Percentiles rank a stretch among this genome's conserved stretches.
These are phyloP conservation scores for Hassar affinis DNA, from an alignment of 2,113 vertebrate species.

Conservation along the genomic window DNA sequence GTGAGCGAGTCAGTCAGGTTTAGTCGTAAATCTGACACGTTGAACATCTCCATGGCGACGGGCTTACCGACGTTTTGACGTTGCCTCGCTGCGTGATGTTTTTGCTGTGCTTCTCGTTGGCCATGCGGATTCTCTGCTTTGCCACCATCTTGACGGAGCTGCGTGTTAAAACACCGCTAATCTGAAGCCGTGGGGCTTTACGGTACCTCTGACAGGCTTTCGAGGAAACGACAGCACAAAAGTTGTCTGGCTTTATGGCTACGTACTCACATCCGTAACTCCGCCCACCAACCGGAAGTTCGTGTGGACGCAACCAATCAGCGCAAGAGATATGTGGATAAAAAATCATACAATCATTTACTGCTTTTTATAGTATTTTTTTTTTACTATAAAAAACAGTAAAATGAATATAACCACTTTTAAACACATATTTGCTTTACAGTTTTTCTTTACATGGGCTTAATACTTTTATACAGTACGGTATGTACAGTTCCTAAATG, in stretches of 20 bases:
- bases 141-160: slow-evolving; percentile 64
- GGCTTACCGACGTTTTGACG: slow-evolving; percentile 54
- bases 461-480: background rate
- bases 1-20: background rate
- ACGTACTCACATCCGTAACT: slow-evolving; percentile 37
- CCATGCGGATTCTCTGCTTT: slow-evolving; percentile 74
- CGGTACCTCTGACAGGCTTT: background rate
- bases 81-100: slow-evolving; percentile 74
- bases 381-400: no score
- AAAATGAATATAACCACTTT: no score
- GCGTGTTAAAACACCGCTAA: background rate
- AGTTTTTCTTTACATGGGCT: background rate
- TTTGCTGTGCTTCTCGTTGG: slow-evolving; percentile 78
- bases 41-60: slow-evolving; percentile 12
- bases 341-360: no score
- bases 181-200: background rate
- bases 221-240: background rate
- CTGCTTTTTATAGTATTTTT: no score
- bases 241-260: slow-evolving; percentile 44
- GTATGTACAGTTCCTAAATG: background rate
- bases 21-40: background rate
- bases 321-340: no score
- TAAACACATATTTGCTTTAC: background rate
- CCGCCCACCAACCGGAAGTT: slow-evolving; percentile 46
- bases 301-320: background rate